Base-by-base conservation (phyloP, 2,888 invertebrate species). In the Archips crataeganus region DNA sequence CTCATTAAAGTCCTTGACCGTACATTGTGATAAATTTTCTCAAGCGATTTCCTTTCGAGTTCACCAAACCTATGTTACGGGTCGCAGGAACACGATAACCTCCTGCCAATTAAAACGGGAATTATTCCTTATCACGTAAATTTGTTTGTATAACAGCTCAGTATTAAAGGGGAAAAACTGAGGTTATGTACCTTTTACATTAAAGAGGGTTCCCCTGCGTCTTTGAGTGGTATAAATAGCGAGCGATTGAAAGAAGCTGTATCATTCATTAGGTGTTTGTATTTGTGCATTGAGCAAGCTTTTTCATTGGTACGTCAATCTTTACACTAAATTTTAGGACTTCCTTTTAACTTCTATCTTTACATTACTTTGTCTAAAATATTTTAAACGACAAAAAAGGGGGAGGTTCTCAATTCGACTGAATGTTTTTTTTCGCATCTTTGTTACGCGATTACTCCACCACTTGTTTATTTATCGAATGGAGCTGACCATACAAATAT, bases 121-220 rank as follows among this genome's bases (percentile, higher is more conserved):
- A 59, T 65, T 71, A 65, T 71, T 65, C 65, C 60, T 71, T 71
- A 65, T 71, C 71, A 71, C 47, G 49, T 23, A 64, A 65, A 71
- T 63, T 71, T 10, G 45, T 65, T 49, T 23, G 49, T 32, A 60
- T 32, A 59, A 62, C 15, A 47, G 60, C 23, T 49, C 51, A 60
- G 4, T 34, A 36, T 57, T 15, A n/a, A 45, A 60, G 62, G 69
- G 62, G 62, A 62, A 62, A 32, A 62, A 42, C 62, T 39, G 65
- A 34, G n/a, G 23, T 11, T 32, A 6, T 60, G 68, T 11, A 15
- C 42, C 69, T 62, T 45, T 9, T 4, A 8, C 36, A 49, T 54
- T 54, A 15, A 54, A 36, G 42, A 23, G n/a, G 32, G 15, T 67
- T 67, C 67, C 54, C 54, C 57, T 49, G n/a, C 1, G 32, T 32